These are phyloP conservation scores for Theristicus caerulescens DNA, from an alignment of 2,113 vertebrate species.

Conservation along the genomic window DNA sequence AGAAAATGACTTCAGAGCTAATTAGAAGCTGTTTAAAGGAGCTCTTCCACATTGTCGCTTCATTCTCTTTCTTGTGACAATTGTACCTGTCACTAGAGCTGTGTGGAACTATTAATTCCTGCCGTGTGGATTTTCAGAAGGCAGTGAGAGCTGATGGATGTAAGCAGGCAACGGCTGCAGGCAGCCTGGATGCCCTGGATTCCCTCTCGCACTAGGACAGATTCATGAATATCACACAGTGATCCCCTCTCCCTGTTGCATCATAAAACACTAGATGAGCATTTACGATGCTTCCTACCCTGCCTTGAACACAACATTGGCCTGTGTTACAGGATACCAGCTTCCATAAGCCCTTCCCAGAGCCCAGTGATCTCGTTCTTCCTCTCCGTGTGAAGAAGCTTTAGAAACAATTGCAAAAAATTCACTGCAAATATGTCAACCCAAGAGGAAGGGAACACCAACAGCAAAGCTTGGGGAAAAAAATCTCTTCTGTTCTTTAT, in stretches of 20 bases:
- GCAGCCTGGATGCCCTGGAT: not conserved
- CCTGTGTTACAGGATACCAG: not conserved
- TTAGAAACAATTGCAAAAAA: not conserved
- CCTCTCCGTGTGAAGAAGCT: not conserved
- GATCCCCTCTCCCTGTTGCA: not conserved
- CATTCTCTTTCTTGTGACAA: constrained; percentile 47
- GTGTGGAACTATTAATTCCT: constrained; percentile 41
- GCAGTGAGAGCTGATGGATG: not conserved
- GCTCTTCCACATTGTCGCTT: constrained; percentile 43
- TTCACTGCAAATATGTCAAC: not conserved
- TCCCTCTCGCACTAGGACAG: not conserved
- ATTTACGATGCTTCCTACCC: not conserved
- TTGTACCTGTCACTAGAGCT: constrained; percentile 57
- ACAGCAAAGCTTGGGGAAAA: not conserved
- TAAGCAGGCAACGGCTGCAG: not conserved
- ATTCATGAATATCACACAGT: not conserved
- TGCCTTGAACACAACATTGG: not conserved
- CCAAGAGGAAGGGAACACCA: not conserved
- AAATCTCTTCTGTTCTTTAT: not conserved
- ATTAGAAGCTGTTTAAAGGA: constrained; percentile 67
- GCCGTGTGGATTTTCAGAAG: not conserved
- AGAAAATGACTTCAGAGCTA: constrained; percentile 62
- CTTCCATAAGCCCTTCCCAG: not conserved
- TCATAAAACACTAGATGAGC: not conserved
- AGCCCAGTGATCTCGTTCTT: not conserved